phyloP scores from a whole-genome alignment of 2,888 invertebrate genomes.

The Pharmacophagus antenor region DNA sequence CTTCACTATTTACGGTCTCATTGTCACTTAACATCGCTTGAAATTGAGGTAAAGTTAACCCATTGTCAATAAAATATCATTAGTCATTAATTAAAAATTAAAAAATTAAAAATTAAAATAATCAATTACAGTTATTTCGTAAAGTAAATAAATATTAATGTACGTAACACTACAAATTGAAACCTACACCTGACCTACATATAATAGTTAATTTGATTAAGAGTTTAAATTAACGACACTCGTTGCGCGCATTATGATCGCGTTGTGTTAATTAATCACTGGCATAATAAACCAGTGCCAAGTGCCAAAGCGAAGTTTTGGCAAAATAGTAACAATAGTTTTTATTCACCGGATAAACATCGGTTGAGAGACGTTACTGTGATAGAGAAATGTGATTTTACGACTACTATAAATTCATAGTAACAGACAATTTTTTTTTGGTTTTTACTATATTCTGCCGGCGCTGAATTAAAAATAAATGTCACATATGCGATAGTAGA shows the following conservation, averaged over 20 bases:
- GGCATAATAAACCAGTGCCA: constrained; percentile 20
- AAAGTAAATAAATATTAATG: too few relatives aligned
- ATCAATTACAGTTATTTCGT: too few relatives aligned
- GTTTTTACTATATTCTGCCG: background rate
- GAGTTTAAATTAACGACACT: constrained; percentile 25
- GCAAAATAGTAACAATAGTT: constrained; percentile 19
- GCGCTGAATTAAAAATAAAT: background rate
- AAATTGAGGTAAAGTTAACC: too few relatives aligned
- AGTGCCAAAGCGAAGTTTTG: constrained; percentile 16
- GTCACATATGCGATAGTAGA: too few relatives aligned
- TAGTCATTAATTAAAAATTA: too few relatives aligned
- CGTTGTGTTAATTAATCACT: constrained; percentile 25
- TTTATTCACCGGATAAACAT: background rate
- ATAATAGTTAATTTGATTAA: constrained; percentile 25
- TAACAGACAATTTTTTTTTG: background rate
- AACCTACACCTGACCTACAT: constrained; percentile 24
- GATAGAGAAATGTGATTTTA: constrained; percentile 2
- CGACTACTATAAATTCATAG: constrained; percentile 10
- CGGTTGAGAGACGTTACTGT: background rate
- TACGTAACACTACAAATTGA: background rate
- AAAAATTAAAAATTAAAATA: too few relatives aligned
- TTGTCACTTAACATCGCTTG: too few relatives aligned
- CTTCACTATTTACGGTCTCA: too few relatives aligned
- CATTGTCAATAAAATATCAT: too few relatives aligned
- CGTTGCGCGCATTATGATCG: constrained; percentile 17